phyloP scores from a whole-genome alignment of 2,888 invertebrate genomes.

The Yponomeuta malinellus region DNA sequence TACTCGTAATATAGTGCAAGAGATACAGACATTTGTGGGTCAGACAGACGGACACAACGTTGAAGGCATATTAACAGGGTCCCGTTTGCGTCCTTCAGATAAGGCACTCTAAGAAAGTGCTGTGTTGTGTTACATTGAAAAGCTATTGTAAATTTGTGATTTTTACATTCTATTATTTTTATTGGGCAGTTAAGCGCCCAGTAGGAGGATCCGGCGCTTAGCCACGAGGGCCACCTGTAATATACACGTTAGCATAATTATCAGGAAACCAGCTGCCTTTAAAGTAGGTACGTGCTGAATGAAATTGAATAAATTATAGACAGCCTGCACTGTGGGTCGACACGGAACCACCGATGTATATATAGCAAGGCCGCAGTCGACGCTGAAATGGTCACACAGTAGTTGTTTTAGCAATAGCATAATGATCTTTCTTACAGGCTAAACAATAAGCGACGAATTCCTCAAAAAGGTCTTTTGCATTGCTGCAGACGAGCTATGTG shows the following conservation, averaged over 20 bases:
- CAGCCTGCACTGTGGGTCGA: constrained; percentile 21
- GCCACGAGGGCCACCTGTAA: background rate
- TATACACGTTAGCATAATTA: background rate
- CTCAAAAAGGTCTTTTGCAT: background rate
- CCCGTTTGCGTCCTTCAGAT: too few relatives aligned
- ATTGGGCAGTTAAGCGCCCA: too few relatives aligned
- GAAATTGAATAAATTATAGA: constrained; percentile 8
- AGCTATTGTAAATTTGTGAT: too few relatives aligned
- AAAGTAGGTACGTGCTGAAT: background rate
- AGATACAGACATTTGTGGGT: too few relatives aligned
- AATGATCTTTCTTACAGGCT: constrained; percentile 18
- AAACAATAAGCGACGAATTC: background rate
- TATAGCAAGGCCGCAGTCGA: constrained; percentile 33
- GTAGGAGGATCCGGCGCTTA: too few relatives aligned
- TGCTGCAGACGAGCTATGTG: background rate
- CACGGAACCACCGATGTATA: constrained; percentile 27
- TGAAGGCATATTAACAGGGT: too few relatives aligned
- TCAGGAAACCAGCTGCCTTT: background rate
- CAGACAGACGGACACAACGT: too few relatives aligned
- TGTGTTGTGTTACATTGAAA: too few relatives aligned
- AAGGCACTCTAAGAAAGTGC: too few relatives aligned
- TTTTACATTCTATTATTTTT: too few relatives aligned
- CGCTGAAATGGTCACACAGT: constrained; percentile 30
- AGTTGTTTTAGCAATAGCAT: constrained; percentile 30
- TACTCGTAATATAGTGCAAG: too few relatives aligned